Percentiles rank a stretch among this genome's conserved stretches.
These are phyloP conservation scores for Paralvinella palmiformis DNA, from an alignment of 1,140 invertebrate species.

Conservation along the genomic window DNA sequence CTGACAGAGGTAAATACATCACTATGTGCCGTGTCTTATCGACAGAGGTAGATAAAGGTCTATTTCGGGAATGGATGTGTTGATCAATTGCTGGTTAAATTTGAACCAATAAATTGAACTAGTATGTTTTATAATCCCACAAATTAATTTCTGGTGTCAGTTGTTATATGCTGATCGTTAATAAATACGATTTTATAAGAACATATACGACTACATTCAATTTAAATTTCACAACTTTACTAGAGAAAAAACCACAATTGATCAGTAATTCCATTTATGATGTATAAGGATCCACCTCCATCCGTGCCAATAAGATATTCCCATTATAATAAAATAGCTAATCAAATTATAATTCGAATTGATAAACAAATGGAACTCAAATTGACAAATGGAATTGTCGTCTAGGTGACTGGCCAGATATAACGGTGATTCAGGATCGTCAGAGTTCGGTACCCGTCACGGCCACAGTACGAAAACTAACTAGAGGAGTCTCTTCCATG, in stretches of 20 bases:
- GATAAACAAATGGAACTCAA: not conserved
- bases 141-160: no score
- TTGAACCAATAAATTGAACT: no score
- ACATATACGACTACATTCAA: not conserved
- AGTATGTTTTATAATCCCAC: no score
- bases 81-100: no score
- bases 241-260: not conserved
- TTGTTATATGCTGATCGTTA: no score
- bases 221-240: not conserved
- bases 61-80: no score
- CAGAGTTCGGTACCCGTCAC: not conserved
- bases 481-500: slow-evolving; percentile 21
- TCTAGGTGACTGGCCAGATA: not conserved
- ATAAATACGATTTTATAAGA: no score
- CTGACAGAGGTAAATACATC: no score
- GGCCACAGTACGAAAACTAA: slow-evolving; percentile 16
- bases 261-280: not conserved
- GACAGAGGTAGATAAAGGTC: no score
- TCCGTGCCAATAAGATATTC: not conserved
- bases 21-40: no score
- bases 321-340: not conserved
- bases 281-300: not conserved
- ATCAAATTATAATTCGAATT: not conserved
- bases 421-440: not conserved
- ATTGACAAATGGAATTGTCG: no score